Conservation (phyloP, 1,140 invertebrate species). For the Microplitis mediator region DNA sequence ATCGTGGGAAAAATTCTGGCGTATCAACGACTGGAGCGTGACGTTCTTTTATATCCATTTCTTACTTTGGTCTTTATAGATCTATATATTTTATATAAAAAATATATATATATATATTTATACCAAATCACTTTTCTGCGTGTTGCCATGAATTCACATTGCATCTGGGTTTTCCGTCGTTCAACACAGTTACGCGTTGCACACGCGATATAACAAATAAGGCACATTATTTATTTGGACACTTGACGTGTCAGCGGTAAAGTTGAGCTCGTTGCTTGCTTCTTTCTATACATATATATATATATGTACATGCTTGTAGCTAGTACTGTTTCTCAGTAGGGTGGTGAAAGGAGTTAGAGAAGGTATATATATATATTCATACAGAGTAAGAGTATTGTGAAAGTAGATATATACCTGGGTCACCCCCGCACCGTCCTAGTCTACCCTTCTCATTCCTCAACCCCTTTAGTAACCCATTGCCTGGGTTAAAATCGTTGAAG, state of each 20-base stretch:
- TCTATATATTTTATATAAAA: not conserved
- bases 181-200: slow-evolving; percentile 3
- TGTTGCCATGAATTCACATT: slow-evolving; percentile 12
- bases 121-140: slow-evolving; percentile 14
- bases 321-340: not conserved
- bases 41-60: slow-evolving; percentile 9
- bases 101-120: too few relatives aligned
- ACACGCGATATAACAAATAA: slow-evolving; percentile 49
- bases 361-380: not conserved
- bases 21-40: slow-evolving; percentile 1
- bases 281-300: not conserved
- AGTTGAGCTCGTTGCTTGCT: slow-evolving; percentile 36
- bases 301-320: not conserved
- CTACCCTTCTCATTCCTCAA: not conserved
- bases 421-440: not conserved
- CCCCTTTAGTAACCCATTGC: not conserved
- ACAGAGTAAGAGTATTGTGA: too few relatives aligned
- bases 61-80: not conserved
- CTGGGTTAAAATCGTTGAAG: slow-evolving; percentile 13
- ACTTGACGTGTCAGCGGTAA: slow-evolving; percentile 50
- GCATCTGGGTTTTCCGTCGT: not conserved
- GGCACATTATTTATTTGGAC: slow-evolving; percentile 54
- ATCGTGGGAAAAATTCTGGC: not conserved
- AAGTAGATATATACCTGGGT: not conserved
- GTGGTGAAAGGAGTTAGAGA: slow-evolving; percentile 18